Conservation (phyloP, 2,888 invertebrate genomes). For the Trimorus sp. region DNA sequence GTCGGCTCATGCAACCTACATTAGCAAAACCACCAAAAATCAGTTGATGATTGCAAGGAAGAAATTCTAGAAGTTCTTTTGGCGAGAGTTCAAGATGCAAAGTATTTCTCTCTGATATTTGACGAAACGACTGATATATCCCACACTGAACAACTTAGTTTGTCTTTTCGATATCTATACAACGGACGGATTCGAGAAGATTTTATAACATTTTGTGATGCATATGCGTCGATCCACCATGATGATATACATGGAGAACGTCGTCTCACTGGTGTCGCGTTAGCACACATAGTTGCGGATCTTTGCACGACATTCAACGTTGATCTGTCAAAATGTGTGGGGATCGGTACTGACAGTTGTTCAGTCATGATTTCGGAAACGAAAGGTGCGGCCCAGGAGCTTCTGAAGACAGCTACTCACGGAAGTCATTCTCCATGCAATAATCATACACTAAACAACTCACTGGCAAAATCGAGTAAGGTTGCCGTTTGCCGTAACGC, state of each 20-base stretch:
- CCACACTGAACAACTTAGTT: slow-evolving; percentile 71
- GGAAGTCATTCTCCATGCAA: slow-evolving; percentile 70
- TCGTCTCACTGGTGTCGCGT: slow-evolving; percentile 65
- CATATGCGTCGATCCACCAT: slow-evolving; percentile 59
- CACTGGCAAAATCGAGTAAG: slow-evolving; percentile 68
- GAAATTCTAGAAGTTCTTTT: slow-evolving; percentile 67
- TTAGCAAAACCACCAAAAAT: slow-evolving; percentile 72
- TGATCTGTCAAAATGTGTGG: slow-evolving; percentile 67
- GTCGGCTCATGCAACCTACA: slow-evolving; percentile 67
- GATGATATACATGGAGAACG: slow-evolving; percentile 62
- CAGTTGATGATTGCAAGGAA: slow-evolving; percentile 71
- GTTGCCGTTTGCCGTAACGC: slow-evolving; percentile 66
- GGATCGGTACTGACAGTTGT: slow-evolving; percentile 73
- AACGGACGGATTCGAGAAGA: slow-evolving; percentile 58
- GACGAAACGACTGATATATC: slow-evolving; percentile 73
- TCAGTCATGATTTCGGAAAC: slow-evolving; percentile 71
- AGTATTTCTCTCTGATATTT: slow-evolving; percentile 69
- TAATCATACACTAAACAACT: slow-evolving; percentile 72
- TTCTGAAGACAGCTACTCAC: slow-evolving; percentile 67
- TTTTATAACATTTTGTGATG: slow-evolving; percentile 70
- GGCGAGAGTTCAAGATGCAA: slow-evolving; percentile 47
- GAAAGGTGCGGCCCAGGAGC: slow-evolving; percentile 71
- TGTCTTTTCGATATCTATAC: slow-evolving; percentile 65
- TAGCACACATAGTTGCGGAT: slow-evolving; percentile 67
- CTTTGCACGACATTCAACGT: slow-evolving; percentile 66